Evolutionary conservation across 2,113 vertebrate species (phyloP).

Genomic region (Tyrannus savana): DNA sequence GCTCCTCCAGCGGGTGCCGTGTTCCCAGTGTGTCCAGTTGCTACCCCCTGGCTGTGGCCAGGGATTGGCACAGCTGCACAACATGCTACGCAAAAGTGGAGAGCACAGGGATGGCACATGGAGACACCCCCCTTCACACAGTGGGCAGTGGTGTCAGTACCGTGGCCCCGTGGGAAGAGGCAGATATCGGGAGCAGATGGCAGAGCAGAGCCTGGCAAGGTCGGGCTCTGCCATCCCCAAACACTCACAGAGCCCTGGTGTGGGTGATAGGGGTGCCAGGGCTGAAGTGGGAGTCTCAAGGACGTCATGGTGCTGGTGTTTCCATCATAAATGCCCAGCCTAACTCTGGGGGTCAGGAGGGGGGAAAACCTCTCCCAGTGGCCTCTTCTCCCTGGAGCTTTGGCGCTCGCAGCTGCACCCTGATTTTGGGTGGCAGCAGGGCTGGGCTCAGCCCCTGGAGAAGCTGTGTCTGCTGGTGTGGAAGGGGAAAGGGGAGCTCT

Average conservation of each 20-base stretch:
- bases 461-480: not conserved
- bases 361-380: not conserved
- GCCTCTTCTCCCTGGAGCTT: not conserved
- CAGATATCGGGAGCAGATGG: rapidly evolving
- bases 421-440: not conserved
- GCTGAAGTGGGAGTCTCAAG: not conserved
- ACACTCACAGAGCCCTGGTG: not conserved
- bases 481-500: not conserved
- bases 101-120: rapidly evolving
- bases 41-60: rapidly evolving
- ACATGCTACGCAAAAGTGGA: rapidly evolving
- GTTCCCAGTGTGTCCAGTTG: rapidly evolving
- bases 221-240: not conserved
- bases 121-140: rapidly evolving
- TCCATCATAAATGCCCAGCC: not conserved
- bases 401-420: rapidly evolving
- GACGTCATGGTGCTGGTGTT: rapidly evolving
- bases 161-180: rapidly evolving
- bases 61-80: not conserved
- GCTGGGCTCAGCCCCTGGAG: not conserved
- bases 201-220: rapidly evolving
- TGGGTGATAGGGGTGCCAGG: not conserved
- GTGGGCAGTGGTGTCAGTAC: rapidly evolving
- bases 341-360: not conserved
- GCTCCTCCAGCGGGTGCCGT: rapidly evolving